These are phyloP conservation scores for Trypoxylon attenuatum DNA, from an alignment of 2,888 invertebrate species.

Conservation along the genomic window DNA sequence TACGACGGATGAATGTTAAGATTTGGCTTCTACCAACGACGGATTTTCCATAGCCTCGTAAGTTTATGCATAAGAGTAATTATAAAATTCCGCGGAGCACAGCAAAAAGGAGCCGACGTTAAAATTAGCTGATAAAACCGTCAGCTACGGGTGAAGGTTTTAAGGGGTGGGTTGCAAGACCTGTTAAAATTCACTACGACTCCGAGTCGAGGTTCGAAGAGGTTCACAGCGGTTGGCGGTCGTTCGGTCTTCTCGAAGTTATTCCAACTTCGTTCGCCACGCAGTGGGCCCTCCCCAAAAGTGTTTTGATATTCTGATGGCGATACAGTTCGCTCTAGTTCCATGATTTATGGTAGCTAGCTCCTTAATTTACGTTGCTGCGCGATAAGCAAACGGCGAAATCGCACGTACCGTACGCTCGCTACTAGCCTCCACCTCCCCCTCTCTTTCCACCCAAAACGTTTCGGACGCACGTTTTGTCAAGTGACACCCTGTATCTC, in stretches of 20 bases:
- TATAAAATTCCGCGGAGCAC: too few relatives aligned
- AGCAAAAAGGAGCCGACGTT: too few relatives aligned
- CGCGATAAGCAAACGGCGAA: constrained; percentile 40
- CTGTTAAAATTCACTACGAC: neutral
- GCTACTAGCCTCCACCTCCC: constrained; percentile 24
- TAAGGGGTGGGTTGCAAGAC: neutral
- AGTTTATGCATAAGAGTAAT: too few relatives aligned
- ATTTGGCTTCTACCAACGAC: too few relatives aligned
- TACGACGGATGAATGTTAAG: too few relatives aligned
- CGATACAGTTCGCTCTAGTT: constrained; percentile 43
- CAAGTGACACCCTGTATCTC: neutral
- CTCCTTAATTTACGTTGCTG: constrained; percentile 41
- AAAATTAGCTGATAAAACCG: too few relatives aligned
- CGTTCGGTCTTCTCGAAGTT: constrained; percentile 29
- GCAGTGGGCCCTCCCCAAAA: constrained; percentile 6
- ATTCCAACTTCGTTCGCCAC: constrained; percentile 28
- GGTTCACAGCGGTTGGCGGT: neutral
- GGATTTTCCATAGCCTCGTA: too few relatives aligned
- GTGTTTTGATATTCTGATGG: constrained; percentile 46
- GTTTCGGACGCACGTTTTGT: too few relatives aligned
- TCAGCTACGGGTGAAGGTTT: too few relatives aligned
- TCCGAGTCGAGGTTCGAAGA: neutral
- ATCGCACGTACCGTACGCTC: neutral
- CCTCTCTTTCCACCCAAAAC: too few relatives aligned
- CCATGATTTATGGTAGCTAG: constrained; percentile 36